These are phyloP conservation scores for Copidosoma floridanum DNA, from an alignment of 1,140 invertebrate genomes.

Conservation along the genomic window DNA sequence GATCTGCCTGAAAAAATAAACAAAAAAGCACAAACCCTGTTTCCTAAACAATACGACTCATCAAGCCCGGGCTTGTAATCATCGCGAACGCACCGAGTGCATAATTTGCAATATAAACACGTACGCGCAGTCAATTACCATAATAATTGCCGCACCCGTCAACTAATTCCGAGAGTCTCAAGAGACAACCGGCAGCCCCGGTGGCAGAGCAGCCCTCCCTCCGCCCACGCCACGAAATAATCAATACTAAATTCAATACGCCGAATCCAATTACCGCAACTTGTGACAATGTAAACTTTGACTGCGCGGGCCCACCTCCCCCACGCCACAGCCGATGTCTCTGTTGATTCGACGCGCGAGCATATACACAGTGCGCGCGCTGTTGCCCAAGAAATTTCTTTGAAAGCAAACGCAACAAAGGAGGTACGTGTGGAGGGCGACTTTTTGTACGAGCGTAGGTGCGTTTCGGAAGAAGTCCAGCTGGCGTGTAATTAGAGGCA, in stretches of 20 bases:
- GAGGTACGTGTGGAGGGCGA: not conserved
- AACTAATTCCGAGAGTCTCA: not conserved
- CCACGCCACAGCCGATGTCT: too few relatives aligned
- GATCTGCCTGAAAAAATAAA: too few relatives aligned
- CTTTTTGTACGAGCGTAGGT: not conserved
- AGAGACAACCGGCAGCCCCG: too few relatives aligned
- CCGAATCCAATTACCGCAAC: too few relatives aligned
- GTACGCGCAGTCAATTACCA: not conserved
- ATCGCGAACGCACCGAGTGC: too few relatives aligned
- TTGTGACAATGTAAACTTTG: too few relatives aligned
- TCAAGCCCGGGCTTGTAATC: too few relatives aligned
- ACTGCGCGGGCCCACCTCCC: too few relatives aligned
- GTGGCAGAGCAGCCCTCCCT: too few relatives aligned
- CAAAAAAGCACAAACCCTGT: too few relatives aligned
- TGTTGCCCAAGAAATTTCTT: too few relatives aligned
- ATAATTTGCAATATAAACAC: not conserved
- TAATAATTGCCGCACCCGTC: slow-evolving; percentile 2
- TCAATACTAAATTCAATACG: not conserved
- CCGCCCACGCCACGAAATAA: not conserved
- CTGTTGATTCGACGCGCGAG: not conserved
- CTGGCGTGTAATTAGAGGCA: slow-evolving; percentile 2
- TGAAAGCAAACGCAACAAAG: not conserved
- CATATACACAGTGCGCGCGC: not conserved
- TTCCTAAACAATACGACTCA: too few relatives aligned
- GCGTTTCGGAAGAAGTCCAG: not conserved